Evolutionary conservation across 2,113 vertebrate genomes (phyloP).

Genomic region (Semicossyphus pulcher): DNA sequence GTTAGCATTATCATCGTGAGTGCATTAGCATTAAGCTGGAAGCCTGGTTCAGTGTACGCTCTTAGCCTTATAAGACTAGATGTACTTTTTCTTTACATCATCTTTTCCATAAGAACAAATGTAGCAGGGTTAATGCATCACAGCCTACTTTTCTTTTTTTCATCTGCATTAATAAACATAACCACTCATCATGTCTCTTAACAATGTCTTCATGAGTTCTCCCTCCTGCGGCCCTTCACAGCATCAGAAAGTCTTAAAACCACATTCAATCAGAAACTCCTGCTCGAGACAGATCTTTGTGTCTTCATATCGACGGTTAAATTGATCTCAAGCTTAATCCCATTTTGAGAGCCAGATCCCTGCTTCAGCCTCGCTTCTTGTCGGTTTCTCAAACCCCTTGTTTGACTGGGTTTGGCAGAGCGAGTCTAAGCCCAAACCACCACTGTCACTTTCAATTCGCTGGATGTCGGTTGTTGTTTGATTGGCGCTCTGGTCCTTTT

Average conservation of each 20-base stretch:
- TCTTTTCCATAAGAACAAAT: no score
- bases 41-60: neutral
- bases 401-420: conserved; percentile 55
- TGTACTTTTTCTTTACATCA: no score
- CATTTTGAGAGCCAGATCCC: conserved; percentile 29
- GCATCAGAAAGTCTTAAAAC: conserved; percentile 4
- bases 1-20: neutral
- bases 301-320: conserved; percentile 40
- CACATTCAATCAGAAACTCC: conserved; percentile 18
- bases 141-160: neutral
- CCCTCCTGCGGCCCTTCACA: neutral
- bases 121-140: neutral
- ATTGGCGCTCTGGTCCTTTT: conserved; percentile 42
- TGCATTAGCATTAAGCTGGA: neutral
- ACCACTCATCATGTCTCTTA: conserved; percentile 2
- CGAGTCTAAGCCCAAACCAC: conserved; percentile 61
- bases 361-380: conserved; percentile 30
- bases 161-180: conserved; percentile 26
- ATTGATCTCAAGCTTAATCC: conserved; percentile 49
- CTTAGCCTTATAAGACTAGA: no score
- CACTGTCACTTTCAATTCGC: conserved; percentile 65
- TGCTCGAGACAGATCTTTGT: conserved; percentile 39
- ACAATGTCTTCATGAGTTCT: neutral
- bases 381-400: conserved; percentile 40
- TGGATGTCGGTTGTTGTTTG: conserved; percentile 42